phyloP scores from a whole-genome alignment of 2,113 vertebrate species.

The Serilophus lunatus region DNA sequence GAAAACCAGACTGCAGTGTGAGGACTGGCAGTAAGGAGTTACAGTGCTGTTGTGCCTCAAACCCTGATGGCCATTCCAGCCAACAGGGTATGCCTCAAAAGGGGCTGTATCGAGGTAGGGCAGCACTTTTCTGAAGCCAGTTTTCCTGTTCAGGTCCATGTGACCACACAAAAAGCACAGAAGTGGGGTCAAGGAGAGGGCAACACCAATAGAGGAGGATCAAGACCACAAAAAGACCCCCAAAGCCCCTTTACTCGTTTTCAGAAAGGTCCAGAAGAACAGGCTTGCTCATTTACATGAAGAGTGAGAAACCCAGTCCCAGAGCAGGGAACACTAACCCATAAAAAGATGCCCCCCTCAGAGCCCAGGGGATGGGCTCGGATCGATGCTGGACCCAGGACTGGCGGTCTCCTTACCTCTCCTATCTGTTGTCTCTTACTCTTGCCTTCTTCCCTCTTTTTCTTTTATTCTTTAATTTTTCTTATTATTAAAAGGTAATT shows the following conservation, averaged over 20 bases:
- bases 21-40: not conserved
- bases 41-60: not conserved
- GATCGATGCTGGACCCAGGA: not conserved
- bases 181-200: not conserved
- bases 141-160: not conserved
- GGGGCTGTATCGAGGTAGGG: not conserved
- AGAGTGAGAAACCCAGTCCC: not conserved
- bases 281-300: not conserved
- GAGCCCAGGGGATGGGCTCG: too few relatives aligned
- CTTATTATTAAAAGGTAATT: not conserved
- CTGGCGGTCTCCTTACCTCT: not conserved
- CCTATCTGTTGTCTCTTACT: not conserved
- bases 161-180: not conserved
- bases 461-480: not conserved
- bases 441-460: not conserved
- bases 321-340: not conserved
- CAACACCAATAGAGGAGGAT: not conserved
- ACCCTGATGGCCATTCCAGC: not conserved
- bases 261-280: not conserved
- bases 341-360: not conserved
- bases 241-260: not conserved
- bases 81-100: not conserved
- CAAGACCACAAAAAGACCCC: not conserved
- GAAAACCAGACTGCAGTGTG: not conserved
- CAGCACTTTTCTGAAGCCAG: not conserved